Conservation (phyloP, 2,888 invertebrate species). For the Agriotes lineatus region DNA sequence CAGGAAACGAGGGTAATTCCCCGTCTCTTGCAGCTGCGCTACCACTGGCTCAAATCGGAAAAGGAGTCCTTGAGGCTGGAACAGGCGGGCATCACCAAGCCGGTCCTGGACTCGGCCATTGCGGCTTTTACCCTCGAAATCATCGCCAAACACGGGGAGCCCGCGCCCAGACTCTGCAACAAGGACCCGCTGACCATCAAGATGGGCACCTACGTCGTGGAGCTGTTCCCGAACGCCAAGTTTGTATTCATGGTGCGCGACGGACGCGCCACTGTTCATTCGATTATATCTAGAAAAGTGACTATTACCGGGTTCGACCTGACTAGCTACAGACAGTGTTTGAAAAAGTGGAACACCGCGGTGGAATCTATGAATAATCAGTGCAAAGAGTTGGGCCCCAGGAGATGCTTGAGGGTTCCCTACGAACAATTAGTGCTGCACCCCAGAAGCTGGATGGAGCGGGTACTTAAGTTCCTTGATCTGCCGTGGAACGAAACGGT, state of each 20-base stretch:
- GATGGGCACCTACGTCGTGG: conserved; percentile 94
- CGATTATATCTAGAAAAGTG: conserved; percentile 92
- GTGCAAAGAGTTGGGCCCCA: conserved; percentile 84
- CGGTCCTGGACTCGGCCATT: conserved; percentile 93
- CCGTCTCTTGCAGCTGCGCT: conserved; percentile 92
- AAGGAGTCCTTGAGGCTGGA: conserved; percentile 91
- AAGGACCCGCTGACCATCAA: conserved; percentile 99
- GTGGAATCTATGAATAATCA: conserved; percentile 95
- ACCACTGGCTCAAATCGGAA: conserved; percentile 95
- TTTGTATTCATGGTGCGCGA: conserved; percentile 99
- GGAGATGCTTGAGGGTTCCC: conserved; percentile 87
- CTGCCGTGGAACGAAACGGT: conserved; percentile 97
- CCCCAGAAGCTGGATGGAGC: conserved; percentile 89
- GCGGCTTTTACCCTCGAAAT: conserved; percentile 97
- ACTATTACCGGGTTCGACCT: conserved; percentile 86
- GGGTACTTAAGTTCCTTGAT: conserved; percentile 88
- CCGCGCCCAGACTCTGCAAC: conserved; percentile 95
- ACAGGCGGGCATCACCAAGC: conserved; percentile 94
- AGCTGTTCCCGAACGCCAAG: conserved; percentile 97
- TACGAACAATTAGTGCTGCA: conserved; percentile 98
- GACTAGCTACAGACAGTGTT: conserved; percentile 91
- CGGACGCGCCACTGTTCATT: conserved; percentile 98
- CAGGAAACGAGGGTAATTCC: conserved; percentile 98
- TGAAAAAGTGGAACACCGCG: conserved; percentile 97
- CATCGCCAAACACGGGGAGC: conserved; percentile 95